A percentile compares a stretch with the other conserved stretches of the same genome.
These are phyloP conservation scores for Bombus affinis DNA, from an alignment of 1,140 invertebrate genomes.

Conservation along the genomic window DNA sequence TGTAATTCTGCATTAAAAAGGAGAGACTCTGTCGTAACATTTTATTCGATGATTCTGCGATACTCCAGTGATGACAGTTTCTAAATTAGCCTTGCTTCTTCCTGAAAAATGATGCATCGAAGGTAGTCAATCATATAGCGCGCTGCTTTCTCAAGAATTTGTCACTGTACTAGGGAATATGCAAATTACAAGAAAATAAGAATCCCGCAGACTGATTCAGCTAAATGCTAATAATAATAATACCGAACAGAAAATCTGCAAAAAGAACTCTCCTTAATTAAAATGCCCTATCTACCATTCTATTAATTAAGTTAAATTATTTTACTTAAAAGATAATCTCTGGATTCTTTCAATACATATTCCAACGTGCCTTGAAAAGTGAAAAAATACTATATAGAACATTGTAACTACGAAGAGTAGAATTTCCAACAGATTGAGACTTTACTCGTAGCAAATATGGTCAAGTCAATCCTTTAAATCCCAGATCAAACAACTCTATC, in stretches of 20 bases:
- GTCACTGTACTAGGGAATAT: not conserved
- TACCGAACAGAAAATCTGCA: no score
- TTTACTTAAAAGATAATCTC: no score
- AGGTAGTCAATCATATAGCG: not conserved
- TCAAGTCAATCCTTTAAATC: not conserved
- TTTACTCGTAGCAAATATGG: not conserved
- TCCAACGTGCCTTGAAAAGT: not conserved
- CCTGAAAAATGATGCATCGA: not conserved
- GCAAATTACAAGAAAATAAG: slow-evolving; percentile 2
- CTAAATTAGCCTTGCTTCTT: not conserved
- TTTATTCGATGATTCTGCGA: not conserved
- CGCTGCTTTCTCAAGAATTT: not conserved
- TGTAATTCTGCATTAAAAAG: not conserved
- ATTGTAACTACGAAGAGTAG: not conserved
- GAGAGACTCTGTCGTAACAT: not conserved
- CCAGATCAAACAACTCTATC: not conserved
- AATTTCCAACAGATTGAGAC: not conserved
- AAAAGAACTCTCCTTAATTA: no score
- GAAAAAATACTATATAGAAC: no score
- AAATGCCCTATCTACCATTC: no score
- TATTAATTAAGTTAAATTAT: no score
- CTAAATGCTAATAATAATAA: not conserved
- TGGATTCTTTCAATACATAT: no score
- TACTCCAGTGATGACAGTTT: not conserved
- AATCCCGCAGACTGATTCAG: not conserved